These are phyloP conservation scores for Psilanteris sp. DNA, from an alignment of 1,140 invertebrate species.

Conservation along the genomic window DNA sequence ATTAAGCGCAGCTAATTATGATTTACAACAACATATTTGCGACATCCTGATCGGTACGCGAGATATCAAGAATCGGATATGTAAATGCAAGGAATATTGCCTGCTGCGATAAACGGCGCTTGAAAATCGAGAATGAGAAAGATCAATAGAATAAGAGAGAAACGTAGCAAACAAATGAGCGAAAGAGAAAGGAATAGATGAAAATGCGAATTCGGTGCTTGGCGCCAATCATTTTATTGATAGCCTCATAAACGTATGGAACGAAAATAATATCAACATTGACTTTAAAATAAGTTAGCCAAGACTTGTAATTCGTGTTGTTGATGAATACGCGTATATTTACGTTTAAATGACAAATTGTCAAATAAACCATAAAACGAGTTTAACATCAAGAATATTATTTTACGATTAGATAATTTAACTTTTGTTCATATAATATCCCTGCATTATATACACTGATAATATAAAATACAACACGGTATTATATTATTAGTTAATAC, in stretches of 20 bases:
- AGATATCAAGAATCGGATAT: conserved; percentile 75
- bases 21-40: conserved; percentile 77
- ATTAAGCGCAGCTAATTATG: conserved; percentile 76
- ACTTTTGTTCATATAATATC: too few species aligned
- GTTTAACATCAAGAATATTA: too few species aligned
- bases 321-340: too few species aligned
- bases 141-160: conserved; percentile 44
- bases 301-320: too few species aligned
- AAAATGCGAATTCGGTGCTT: conserved; percentile 4
- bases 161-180: conserved; percentile 39
- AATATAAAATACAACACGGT: too few species aligned
- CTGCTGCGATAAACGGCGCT: conserved; percentile 71
- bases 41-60: conserved; percentile 76
- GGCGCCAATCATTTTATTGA: conserved; percentile 47
- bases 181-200: conserved; percentile 42
- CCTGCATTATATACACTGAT: too few species aligned
- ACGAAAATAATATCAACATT: too few species aligned
- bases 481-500: too few species aligned
- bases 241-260: conserved; percentile 29
- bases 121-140: conserved; percentile 56
- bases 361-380: too few species aligned
- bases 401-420: too few species aligned
- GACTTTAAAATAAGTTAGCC: too few species aligned
- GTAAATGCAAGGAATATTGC: conserved; percentile 78
- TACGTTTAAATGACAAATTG: too few species aligned